These are phyloP conservation scores for Harpalus rubripes DNA, from an alignment of 2,888 invertebrate genomes.

Conservation along the genomic window DNA sequence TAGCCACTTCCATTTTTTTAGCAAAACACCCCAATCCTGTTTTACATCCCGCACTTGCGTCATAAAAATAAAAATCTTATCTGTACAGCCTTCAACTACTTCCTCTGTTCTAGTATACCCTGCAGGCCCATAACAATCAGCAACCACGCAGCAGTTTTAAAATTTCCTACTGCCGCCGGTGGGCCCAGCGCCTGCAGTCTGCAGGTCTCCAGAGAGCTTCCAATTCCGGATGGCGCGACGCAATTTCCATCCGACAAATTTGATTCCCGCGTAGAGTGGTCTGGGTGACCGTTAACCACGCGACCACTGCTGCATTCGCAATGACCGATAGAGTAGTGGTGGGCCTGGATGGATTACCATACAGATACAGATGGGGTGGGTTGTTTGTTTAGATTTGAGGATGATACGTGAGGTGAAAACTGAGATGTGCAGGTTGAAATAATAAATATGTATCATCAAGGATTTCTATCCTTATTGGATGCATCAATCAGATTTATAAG, in stretches of 20 bases:
- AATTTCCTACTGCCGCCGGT: background rate
- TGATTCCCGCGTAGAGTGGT: conserved; percentile 28
- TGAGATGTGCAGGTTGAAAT: no score
- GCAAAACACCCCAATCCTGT: background rate
- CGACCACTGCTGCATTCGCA: conserved; percentile 41
- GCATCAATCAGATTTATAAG: no score
- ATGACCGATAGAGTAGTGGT: conserved; percentile 40
- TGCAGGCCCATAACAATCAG: background rate
- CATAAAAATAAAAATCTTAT: conserved; percentile 23
- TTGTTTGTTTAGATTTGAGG: background rate
- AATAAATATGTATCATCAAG: no score
- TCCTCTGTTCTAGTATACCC: background rate
- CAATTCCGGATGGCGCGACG: conserved; percentile 31
- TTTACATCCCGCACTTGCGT: background rate
- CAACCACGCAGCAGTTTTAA: conserved; percentile 17
- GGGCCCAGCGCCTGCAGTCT: background rate
- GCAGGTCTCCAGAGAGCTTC: background rate
- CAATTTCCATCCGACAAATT: conserved; percentile 57
- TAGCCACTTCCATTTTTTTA: background rate
- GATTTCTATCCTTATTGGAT: no score
- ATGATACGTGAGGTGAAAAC: background rate
- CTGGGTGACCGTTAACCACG: conserved; percentile 34
- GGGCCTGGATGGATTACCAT: conserved; percentile 21
- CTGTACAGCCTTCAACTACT: conserved; percentile 7
- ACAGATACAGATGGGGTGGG: conserved; percentile 12